Evolutionary conservation across 2,113 vertebrate genomes (phyloP).

Genomic region (Pelecanoides urinatrix): DNA sequence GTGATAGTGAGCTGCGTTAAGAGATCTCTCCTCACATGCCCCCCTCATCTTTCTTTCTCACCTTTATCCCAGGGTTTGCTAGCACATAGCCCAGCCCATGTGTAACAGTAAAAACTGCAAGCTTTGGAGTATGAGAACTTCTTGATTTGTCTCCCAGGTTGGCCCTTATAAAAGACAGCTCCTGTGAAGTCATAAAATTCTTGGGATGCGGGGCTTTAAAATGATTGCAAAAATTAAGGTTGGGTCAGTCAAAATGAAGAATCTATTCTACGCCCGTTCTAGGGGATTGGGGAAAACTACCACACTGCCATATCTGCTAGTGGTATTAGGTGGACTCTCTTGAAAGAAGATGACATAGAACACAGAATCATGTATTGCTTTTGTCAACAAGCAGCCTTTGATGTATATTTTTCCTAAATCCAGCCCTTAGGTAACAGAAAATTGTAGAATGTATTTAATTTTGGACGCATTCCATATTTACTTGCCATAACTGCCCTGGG

Average conservation of each 20-base stretch:
- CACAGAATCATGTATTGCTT: background rate
- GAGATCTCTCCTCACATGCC: background rate
- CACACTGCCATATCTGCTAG: background rate
- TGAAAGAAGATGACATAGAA: background rate
- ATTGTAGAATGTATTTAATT: constrained; percentile 1
- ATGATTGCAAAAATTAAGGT: background rate
- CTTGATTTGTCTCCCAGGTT: background rate
- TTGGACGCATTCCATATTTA: constrained; percentile 12
- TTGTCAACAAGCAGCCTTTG: background rate
- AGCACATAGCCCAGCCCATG: rapidly evolving
- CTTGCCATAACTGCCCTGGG: constrained; percentile 27
- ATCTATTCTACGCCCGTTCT: background rate
- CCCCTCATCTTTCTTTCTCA: background rate
- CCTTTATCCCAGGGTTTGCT: background rate
- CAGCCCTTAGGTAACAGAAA: background rate
- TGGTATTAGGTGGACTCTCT: background rate
- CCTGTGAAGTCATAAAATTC: background rate
- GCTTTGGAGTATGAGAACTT: background rate
- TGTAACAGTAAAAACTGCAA: background rate
- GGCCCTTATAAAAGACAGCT: background rate
- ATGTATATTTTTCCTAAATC: background rate
- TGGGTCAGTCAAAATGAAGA: background rate
- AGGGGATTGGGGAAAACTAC: background rate
- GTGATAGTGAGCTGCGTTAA: background rate
- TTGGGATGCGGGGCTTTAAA: background rate